Evolutionary conservation across 2,797 vertebrate species (phyloP).

Genomic region (Enteromius viviparus): DNA sequence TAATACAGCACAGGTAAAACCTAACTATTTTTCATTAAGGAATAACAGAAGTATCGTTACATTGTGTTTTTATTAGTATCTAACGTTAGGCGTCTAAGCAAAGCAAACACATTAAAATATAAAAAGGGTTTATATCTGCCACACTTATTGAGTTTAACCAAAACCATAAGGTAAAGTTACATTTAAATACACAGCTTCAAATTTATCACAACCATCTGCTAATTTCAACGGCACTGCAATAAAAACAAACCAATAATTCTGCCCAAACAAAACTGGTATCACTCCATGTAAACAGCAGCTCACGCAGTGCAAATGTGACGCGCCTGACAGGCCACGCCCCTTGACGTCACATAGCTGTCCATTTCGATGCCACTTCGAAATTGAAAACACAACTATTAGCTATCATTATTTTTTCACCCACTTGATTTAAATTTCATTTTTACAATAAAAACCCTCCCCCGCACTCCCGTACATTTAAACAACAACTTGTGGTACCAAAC

Average conservation of each 20-base stretch:
- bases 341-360: constrained; percentile 49
- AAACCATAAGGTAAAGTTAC: neutral
- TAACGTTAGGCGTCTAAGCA: neutral
- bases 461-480: neutral
- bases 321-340: constrained; percentile 43
- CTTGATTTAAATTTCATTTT: neutral
- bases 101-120: neutral
- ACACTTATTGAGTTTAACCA: too few relatives aligned
- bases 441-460: neutral
- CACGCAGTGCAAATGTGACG: constrained; percentile 3
- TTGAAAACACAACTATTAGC: neutral
- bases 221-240: neutral
- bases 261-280: neutral
- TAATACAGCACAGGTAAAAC: too few relatives aligned
- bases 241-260: neutral
- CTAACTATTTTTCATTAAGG: neutral
- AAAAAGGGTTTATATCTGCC: neutral
- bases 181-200: neutral
- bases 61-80: neutral
- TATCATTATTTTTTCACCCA: too few relatives aligned
- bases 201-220: too few relatives aligned
- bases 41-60: neutral
- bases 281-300: constrained; percentile 17
- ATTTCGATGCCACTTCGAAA: constrained; percentile 46
- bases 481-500: neutral